phyloP scores from a whole-genome alignment of 2,888 invertebrate species.

The Toxonevra muliebris region DNA sequence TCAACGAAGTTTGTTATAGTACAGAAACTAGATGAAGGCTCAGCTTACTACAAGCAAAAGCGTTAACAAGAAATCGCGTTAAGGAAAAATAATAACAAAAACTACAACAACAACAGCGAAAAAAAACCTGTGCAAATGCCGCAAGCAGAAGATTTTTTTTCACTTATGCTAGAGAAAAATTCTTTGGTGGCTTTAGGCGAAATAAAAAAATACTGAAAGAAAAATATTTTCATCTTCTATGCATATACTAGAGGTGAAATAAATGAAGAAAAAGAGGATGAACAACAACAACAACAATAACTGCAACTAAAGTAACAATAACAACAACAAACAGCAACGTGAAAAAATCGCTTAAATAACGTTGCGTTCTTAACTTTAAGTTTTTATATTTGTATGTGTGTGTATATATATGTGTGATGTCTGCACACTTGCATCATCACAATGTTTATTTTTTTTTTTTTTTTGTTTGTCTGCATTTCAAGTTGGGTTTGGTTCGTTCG shows the following conservation, averaged over 20 bases:
- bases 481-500: too few relatives aligned
- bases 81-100: neutral
- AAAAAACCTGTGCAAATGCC: conserved; percentile 18
- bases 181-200: neutral
- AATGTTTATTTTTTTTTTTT: neutral
- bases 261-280: neutral
- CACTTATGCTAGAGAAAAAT: conserved; percentile 11
- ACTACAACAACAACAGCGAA: too few relatives aligned
- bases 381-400: too few relatives aligned
- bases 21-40: too few relatives aligned
- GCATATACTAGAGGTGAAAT: neutral
- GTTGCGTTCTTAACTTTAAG: too few relatives aligned
- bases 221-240: neutral
- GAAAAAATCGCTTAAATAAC: too few relatives aligned
- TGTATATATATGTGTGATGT: neutral
- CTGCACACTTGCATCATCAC: conserved; percentile 18
- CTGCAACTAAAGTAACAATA: neutral
- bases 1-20: too few relatives aligned
- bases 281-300: conserved; percentile 15
- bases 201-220: neutral
- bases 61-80: too few relatives aligned
- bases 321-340: neutral
- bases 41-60: too few relatives aligned
- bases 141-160: conserved; percentile 8
- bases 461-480: neutral